Evolutionary conservation across 2,888 invertebrate species (phyloP), one percentile per base, ranked within the genome.

Genomic region (Globia sparganii): DNA sequence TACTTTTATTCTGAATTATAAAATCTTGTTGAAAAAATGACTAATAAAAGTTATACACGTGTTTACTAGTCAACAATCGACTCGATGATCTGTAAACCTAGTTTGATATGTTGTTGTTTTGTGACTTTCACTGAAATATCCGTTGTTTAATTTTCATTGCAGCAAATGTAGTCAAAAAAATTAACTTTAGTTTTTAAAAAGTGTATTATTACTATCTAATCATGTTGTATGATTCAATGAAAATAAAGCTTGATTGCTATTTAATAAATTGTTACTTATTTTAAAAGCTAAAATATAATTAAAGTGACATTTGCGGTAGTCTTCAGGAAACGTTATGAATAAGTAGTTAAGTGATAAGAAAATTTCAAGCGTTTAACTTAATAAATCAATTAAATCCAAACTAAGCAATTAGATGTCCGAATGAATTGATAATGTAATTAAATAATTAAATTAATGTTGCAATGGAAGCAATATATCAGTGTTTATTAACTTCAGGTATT

Each of bases 401-500:
- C 21, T 53, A 67, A 34, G 25, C 37, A 72, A 75, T 67, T 61
- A 59, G 15, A 31, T 72, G 61, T 70, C 64, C 56, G 11, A 75
- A 69, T 62, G 8, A 69, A 74, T 40, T 31, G 37, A 49, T 58
- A 37, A 49, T 49, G 64, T 73, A 40, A 59, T 72, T 61, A 11
- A 69, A 74, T 66, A 58, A 72, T 74, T 66, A 25, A 74, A 69
- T 72, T 53, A 72, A 73, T 74, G 8, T 76, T 70, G 56, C 11
- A 85, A 53, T 72, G n/a, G 13, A 72, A 59, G 34, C 59, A 72
- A 59, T 68, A 64, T 13, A 66, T 9, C 18, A 49, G 59, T 53
- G 71, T 83, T 77, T 76, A 75, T 77, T 69, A 56, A 74, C 58
- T 65, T 58, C 31, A 53, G 59, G 49, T 72, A 77, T 77, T 74